Evolutionary conservation across 2,113 vertebrate genomes (phyloP), one percentile per base, ranked within the genome.

Genomic region (Gobiocypris rarus): DNA sequence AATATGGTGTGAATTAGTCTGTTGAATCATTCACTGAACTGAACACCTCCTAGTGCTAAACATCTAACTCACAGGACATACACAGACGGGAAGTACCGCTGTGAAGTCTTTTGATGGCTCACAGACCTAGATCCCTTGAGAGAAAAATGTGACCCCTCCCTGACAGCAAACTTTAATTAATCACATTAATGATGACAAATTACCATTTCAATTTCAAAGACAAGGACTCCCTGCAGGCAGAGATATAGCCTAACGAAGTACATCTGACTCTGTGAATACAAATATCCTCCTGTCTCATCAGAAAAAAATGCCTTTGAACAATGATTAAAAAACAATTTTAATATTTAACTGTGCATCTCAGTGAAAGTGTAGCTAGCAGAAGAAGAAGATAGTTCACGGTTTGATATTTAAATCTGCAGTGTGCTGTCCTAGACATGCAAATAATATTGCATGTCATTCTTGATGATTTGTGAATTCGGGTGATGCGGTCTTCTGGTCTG

Each of bases 141-240:
- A 59, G 34, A 15, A 58, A 50, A 43, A 38, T 2, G 11, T 54
- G 34, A 41, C 54, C 54, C 54, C 31, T 75, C 15, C 28, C 54
- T 59, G 34, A 77, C 75, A 59, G 54, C 54, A 77, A 77, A 73
- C 34, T 59, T 77, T 17, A 77, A 77, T 77, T 59, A 77, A 77
- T 56, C 81, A 82, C 80, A 69, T n/a, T 80, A 71, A 85, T 82
- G 59, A 85, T 48, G 82, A 88, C 77, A 82, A 75, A 85, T 65
- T 63, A 61, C 76, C 24, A 9, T 84, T 81, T 87, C 58, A 84
- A 69, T 70, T 79, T 81, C 70, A 81, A 74, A 65, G 34, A 65
- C 24, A 43, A 69, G 63, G 22, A 75, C 43, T 14, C 15, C 38
- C 61, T 34, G 41, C 70, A 45, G 70, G 58, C 54, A 58, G 38